Evolutionary conservation across 2,113 vertebrate species (phyloP), one percentile per base, ranked within the genome.

Genomic region (Hystrix brachyura): DNA sequence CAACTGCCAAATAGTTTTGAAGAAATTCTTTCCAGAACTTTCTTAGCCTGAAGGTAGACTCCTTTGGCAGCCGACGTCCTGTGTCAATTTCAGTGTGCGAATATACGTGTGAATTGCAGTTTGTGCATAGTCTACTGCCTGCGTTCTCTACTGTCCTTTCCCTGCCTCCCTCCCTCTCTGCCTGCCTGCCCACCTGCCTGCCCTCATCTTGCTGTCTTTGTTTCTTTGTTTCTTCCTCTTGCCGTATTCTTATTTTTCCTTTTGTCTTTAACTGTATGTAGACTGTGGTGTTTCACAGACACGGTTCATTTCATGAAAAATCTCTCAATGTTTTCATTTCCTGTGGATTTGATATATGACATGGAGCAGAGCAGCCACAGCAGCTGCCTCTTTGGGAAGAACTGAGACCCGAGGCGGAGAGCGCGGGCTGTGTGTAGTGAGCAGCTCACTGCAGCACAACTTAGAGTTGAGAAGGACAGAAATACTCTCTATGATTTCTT

Each of bases 21-120:
- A 96, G 15, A 60, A 97, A 69, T 71, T 55, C 67, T 92, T 14
- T 88, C 46, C 43, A 59, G 25, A 93, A 53, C 34, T 80, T 43
- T 51, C 29, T 8, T 53, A 64, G 5, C 23, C 65, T 85, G 38
- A 51, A 91, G 38, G 8, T 81, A 51, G 23, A 78, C 0, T 60
- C 9, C 46, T 59, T 64, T 69, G 86, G 13, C 83, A 84, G 64
- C 9, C 57, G 67, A 19, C 11, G 27, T 2, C 14, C 23, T 79
- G 46, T 51, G 60, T 34, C 69, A 72, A 60, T 76, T 78, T 78
- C 59, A 71, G 10, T 38, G 51, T 89, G n/a, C 69, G 5, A 57
- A 25, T 34, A 62, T 38, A 21, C 21, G 69, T 84, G 62, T 48
- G 51, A 55, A 9, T 29, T 1, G 1, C 48, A 25, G n/a, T 11